These are phyloP conservation scores for Caenorhabditis zanzibari DNA, from an alignment of 2,888 invertebrate species.

Conservation along the genomic window DNA sequence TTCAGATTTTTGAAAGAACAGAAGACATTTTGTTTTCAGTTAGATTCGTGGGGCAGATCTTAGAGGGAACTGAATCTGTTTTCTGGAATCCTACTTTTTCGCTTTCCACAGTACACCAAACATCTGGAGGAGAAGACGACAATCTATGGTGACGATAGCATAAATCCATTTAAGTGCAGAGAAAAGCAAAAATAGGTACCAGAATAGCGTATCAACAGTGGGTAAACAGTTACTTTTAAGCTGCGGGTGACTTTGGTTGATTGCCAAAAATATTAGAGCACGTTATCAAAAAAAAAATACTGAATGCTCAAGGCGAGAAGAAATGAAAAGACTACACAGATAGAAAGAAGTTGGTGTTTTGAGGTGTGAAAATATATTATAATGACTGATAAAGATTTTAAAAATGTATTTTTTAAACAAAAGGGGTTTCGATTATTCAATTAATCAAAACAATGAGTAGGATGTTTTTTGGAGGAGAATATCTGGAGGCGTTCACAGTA, in stretches of 20 bases:
- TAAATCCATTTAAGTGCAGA: slow-evolving; percentile 33
- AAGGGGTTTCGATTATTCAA: not conserved
- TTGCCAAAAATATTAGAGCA: slow-evolving; percentile 27
- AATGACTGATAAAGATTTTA: slow-evolving; percentile 20
- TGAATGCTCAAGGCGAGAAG: not conserved
- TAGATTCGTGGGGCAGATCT: slow-evolving; percentile 5
- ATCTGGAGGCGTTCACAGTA: not conserved
- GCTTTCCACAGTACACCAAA: slow-evolving; percentile 47
- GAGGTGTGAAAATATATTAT: slow-evolving; percentile 24
- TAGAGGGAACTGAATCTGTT: not conserved
- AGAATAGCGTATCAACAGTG: not conserved
- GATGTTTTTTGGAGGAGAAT: too few species aligned
- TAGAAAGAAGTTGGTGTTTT: slow-evolving; percentile 21
- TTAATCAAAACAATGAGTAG: not conserved
- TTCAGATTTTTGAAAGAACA: not conserved
- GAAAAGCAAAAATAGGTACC: not conserved
- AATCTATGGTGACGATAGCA: slow-evolving; percentile 32
- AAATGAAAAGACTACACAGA: not conserved
- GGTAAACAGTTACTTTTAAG: slow-evolving; percentile 34
- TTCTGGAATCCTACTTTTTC: slow-evolving; percentile 35
- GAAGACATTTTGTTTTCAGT: not conserved
- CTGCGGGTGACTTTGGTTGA: slow-evolving; percentile 10
- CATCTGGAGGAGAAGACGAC: not conserved
- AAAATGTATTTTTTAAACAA: not conserved
- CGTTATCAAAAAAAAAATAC: slow-evolving; percentile 19